phyloP scores from a whole-genome alignment of 2,113 vertebrate species.

The Zapornia atra region DNA sequence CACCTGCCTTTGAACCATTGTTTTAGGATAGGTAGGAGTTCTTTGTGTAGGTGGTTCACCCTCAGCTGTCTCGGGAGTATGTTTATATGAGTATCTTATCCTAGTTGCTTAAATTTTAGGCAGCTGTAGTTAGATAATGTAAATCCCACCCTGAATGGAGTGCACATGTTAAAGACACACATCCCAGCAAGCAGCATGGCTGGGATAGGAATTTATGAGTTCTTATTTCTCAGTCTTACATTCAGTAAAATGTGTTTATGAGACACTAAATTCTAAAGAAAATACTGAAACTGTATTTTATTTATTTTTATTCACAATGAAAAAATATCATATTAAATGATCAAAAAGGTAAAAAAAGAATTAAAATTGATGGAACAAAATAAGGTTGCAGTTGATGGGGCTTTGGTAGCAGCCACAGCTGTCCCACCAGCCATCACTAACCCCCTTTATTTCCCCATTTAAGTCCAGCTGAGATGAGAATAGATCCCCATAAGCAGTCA shows the following conservation, averaged over 20 bases:
- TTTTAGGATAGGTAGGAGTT: neutral
- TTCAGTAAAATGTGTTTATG: neutral
- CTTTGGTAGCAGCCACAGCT: neutral
- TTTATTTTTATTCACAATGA: neutral
- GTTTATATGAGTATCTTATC: neutral
- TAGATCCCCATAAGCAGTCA: fast-evolving
- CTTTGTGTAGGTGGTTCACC: neutral
- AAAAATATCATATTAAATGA: neutral
- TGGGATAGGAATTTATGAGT: neutral
- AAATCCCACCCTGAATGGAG: neutral
- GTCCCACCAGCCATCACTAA: neutral
- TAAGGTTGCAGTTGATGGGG: neutral
- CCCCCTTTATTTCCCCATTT: neutral
- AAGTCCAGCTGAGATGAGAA: neutral
- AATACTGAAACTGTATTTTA: neutral
- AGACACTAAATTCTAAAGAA: neutral
- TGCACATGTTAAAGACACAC: neutral
- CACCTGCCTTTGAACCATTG: neutral
- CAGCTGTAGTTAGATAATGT: neutral
- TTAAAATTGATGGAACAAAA: neutral
- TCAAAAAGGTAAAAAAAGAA: neutral
- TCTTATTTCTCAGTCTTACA: neutral
- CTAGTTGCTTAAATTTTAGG: neutral
- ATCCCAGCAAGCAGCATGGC: neutral
- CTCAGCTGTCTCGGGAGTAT: neutral